A percentile compares a stretch with the other conserved stretches of the same genome.
These are phyloP conservation scores for Nematolebias whitei DNA, from an alignment of 2,113 vertebrate species.

Conservation along the genomic window DNA sequence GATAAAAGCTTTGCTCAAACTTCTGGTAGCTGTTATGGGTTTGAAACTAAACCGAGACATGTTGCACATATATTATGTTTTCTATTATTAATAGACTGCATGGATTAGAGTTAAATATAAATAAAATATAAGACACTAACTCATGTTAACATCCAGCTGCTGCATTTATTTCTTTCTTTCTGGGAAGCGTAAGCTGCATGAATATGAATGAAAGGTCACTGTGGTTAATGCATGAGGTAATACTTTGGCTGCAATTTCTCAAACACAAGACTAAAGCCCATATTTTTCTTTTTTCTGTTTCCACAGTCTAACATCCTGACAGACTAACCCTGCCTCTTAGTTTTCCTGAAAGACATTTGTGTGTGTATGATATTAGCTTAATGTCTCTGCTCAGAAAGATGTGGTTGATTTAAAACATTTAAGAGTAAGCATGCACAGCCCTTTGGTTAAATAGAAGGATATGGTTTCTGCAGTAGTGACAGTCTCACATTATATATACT, in stretches of 20 bases:
- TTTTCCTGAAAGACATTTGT: conserved; percentile 43
- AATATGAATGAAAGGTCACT: conserved; percentile 30
- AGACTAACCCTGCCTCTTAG: conserved; percentile 34
- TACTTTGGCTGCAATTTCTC: conserved; percentile 31
- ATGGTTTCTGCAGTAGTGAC: conserved; percentile 72
- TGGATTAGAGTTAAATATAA: conserved; percentile 19
- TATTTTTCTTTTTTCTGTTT: conserved; percentile 45
- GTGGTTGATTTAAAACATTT: conserved; percentile 66
- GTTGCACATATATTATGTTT: conserved; percentile 17
- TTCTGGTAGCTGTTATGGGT: no score
- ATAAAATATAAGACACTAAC: neutral
- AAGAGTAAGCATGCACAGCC: conserved; percentile 46
- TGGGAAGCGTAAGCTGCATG: conserved; percentile 2
- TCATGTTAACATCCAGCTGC: neutral
- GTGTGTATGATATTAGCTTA: conserved; percentile 57
- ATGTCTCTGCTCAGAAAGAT: conserved; percentile 58
- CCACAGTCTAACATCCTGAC: conserved; percentile 39
- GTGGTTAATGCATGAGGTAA: conserved; percentile 35
- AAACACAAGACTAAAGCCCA: conserved; percentile 32
- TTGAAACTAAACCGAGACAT: no score
- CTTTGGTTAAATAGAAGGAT: conserved; percentile 75
- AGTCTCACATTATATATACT: conserved; percentile 65
- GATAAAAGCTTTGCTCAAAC: no score
- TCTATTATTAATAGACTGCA: conserved; percentile 12
- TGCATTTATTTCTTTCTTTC: neutral